Evolutionary conservation across 2,888 invertebrate species (phyloP), one percentile per base, ranked within the genome.

Genomic region (Carterocephalus palaemon): DNA sequence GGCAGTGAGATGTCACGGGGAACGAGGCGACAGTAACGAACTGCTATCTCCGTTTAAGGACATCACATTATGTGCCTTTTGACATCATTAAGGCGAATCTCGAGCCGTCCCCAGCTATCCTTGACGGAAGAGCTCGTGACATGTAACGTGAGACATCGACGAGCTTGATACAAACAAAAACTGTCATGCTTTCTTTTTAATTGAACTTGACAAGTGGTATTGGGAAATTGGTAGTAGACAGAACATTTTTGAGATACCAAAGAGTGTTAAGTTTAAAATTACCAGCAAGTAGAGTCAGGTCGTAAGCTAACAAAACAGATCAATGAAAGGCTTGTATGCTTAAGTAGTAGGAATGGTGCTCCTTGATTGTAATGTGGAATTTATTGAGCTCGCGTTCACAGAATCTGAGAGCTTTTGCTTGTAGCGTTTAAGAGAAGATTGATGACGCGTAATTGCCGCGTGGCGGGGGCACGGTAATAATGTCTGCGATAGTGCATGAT

Each of bases 1-100:
- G 64, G 67, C 76, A 82, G 82, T 83, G 76, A 82, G 80, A 76
- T 64, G 79, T 81, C 80, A 71, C 60, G 50, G 56, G 48, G 59
- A 62, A 54, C 60, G 63, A 63, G 64, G 61, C 62, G 79, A 80
- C 83, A 82, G 75, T 83, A 83, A 83, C 82, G 82, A 83, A 82
- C 75, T 58, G 62, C 58, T 58, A 54, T 57, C 56, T 60, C 81
- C 77, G 66, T 75, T 77, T 81, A 83, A 63, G 82, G 82, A 56
- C 62, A 66, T 56, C 69, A 69, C 70, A 75, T 82, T 79, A 80
- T 75, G 74, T 72, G 72, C 70, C 75, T 82, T 77, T 82, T 83
- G 83, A 82, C 79, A 82, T 84, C 81, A 83, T 84, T 84, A 84
- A 79, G 70, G 66, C 59, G 64, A 51, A 59, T 53, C 48, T 52